A percentile compares a stretch with the other conserved stretches of the same genome.
Conservation (phyloP, 2,797 vertebrate species). For the Acanthurus tractus region DNA sequence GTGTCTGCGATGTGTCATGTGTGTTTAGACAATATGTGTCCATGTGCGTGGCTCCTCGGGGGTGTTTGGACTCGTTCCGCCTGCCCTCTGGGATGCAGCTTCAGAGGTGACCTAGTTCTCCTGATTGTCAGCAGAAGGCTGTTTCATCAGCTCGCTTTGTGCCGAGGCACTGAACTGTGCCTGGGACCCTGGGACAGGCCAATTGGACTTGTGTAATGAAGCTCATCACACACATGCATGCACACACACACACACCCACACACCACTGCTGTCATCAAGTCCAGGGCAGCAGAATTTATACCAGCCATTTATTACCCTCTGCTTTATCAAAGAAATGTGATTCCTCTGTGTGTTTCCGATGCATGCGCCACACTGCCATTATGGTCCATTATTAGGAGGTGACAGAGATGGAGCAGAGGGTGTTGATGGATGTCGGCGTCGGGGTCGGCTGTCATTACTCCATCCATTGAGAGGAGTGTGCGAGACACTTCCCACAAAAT, state of each 20-base stretch:
- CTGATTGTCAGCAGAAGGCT: slow-evolving; percentile 84
- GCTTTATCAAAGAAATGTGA: slow-evolving; percentile 77
- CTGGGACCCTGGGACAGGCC: slow-evolving; percentile 72
- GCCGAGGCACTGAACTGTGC: slow-evolving; percentile 84
- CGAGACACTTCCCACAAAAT: slow-evolving; percentile 76
- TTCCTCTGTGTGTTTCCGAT: slow-evolving; percentile 61
- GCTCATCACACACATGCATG: slow-evolving; percentile 71
- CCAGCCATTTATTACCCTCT: slow-evolving; percentile 74
- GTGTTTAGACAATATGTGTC: slow-evolving; percentile 46
- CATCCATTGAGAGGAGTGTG: slow-evolving; percentile 50
- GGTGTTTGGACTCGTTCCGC: slow-evolving; percentile 54
- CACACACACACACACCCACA: slow-evolving; percentile 47
- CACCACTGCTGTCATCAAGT: slow-evolving; percentile 49
- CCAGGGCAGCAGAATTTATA: slow-evolving; percentile 71
- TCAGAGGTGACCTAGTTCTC: slow-evolving; percentile 87
- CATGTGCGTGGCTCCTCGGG: slow-evolving; percentile 52
- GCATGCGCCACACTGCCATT: slow-evolving; percentile 62
- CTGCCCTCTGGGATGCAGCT: slow-evolving; percentile 72
- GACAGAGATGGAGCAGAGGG: slow-evolving; percentile 75
- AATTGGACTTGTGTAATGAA: slow-evolving; percentile 81
- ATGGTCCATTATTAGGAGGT: slow-evolving; percentile 72
- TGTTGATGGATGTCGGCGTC: slow-evolving; percentile 75
- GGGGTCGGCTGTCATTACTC: slow-evolving; percentile 63
- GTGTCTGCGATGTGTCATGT: slow-evolving; percentile 16
- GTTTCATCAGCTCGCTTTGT: slow-evolving; percentile 83